Evolutionary conservation across 2,888 invertebrate genomes (phyloP).

Genomic region (Julus scanicus): DNA sequence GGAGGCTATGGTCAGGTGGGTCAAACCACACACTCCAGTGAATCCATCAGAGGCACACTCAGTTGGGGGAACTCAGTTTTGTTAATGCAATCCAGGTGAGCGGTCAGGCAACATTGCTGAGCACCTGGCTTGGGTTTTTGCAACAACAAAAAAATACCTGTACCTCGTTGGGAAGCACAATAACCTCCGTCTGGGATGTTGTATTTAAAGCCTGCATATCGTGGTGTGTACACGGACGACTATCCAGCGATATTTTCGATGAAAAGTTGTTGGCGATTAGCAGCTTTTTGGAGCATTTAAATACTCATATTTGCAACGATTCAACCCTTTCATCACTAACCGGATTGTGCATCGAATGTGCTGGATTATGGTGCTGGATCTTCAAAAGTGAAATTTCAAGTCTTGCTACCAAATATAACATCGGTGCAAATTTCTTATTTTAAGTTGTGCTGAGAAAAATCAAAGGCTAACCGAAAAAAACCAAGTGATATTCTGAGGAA

Average conservation of each 20-base stretch:
- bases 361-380: background rate
- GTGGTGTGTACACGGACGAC: background rate
- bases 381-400: background rate
- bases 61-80: constrained; percentile 40
- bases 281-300: background rate
- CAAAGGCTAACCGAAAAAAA: background rate
- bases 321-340: too few species aligned
- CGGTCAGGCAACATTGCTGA: constrained; percentile 47
- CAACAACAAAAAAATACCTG: background rate
- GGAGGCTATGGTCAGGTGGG: constrained; percentile 45
- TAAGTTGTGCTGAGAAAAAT: background rate
- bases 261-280: background rate
- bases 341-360: background rate
- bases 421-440: background rate
- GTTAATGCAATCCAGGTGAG: constrained; percentile 47
- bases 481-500: background rate
- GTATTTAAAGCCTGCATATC: background rate
- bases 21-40: constrained; percentile 45
- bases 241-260: background rate
- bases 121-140: constrained; percentile 31
- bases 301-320: too few species aligned
- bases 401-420: too few species aligned
- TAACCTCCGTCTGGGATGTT: constrained; percentile 47
- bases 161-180: constrained; percentile 38
- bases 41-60: constrained; percentile 47